These are phyloP conservation scores for Rhamnusium bicolor DNA, from an alignment of 2,888 invertebrate species.

Conservation along the genomic window DNA sequence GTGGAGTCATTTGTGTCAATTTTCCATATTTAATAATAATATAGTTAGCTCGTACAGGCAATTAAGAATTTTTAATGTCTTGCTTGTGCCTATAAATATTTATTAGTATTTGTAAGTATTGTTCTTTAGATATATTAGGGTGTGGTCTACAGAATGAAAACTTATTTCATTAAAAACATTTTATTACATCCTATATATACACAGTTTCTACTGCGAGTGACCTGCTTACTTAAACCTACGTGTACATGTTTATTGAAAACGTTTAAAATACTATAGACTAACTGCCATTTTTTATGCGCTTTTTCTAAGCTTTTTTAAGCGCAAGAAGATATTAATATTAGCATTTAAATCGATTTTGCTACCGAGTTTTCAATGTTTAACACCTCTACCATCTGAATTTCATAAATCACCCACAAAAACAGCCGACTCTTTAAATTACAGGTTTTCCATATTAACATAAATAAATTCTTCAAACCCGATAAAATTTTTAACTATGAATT, in stretches of 20 bases:
- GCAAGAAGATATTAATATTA: slow-evolving; percentile 49
- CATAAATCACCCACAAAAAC: slow-evolving; percentile 47
- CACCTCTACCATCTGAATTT: slow-evolving; percentile 37
- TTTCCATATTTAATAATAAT: slow-evolving; percentile 49
- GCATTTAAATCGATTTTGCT: slow-evolving; percentile 54
- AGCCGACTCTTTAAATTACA: slow-evolving; percentile 1
- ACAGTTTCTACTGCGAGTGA: slow-evolving; percentile 47
- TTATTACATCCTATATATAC: slow-evolving; percentile 52
- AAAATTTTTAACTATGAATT: not conserved
- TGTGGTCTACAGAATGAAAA: slow-evolving; percentile 49
- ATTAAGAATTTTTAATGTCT: slow-evolving; percentile 49
- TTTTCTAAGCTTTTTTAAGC: slow-evolving; percentile 39
- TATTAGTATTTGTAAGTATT: slow-evolving; percentile 47
- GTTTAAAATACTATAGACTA: slow-evolving; percentile 42
- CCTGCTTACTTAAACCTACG: slow-evolving; percentile 41
- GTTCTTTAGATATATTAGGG: slow-evolving; percentile 51
- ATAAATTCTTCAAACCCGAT: slow-evolving; percentile 2
- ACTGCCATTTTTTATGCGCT: slow-evolving; percentile 45
- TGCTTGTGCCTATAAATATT: slow-evolving; percentile 49
- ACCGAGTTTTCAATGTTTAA: slow-evolving; percentile 47
- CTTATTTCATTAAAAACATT: slow-evolving; percentile 54
- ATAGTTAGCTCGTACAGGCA: slow-evolving; percentile 42
- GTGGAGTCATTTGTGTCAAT: slow-evolving; percentile 43
- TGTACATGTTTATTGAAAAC: slow-evolving; percentile 35
- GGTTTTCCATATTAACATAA: slow-evolving; percentile 20